Evolutionary conservation across 2,888 invertebrate genomes (phyloP).

Genomic region (Zygogramma bicolorata): DNA sequence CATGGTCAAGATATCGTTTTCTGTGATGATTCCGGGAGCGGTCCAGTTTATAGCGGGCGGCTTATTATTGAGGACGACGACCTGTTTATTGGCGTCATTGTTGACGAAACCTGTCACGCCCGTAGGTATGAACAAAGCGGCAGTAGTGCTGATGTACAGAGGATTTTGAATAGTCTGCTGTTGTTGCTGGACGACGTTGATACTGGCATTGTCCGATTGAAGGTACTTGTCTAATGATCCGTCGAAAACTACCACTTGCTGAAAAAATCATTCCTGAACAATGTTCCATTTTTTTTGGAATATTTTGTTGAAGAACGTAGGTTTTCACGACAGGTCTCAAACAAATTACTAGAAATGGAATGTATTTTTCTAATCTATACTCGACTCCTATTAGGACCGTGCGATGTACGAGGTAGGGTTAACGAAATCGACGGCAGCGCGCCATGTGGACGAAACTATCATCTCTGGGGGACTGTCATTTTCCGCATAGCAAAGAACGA

Average conservation of each 20-base stretch:
- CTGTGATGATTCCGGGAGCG: conserved; percentile 46
- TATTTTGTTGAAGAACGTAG: too few species aligned
- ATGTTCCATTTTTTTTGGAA: too few species aligned
- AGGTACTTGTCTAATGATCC: conserved; percentile 47
- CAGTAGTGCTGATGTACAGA: conserved; percentile 17
- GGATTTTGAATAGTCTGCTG: conserved; percentile 24
- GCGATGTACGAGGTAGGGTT: too few species aligned
- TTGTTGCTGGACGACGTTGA: conserved; percentile 13
- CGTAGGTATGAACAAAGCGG: conserved; percentile 14
- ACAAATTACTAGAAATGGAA: too few species aligned
- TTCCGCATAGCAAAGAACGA: too few species aligned
- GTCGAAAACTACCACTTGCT: conserved; percentile 45
- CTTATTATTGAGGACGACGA: conserved; percentile 28
- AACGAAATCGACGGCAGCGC: too few species aligned
- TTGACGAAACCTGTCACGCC: neutral
- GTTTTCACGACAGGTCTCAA: too few species aligned
- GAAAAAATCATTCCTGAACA: too few species aligned
- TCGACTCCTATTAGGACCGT: too few species aligned
- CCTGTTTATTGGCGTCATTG: neutral
- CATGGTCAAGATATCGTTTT: conserved; percentile 61
- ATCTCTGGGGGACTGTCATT: too few species aligned
- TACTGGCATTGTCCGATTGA: conserved; percentile 20
- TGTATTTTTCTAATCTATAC: too few species aligned
- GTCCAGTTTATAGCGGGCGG: conserved; percentile 30
- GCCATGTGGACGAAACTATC: too few species aligned